Evolutionary conservation across 1,140 invertebrate species (phyloP), one percentile per base, ranked within the genome.

Genomic region (Microplitis mediator): DNA sequence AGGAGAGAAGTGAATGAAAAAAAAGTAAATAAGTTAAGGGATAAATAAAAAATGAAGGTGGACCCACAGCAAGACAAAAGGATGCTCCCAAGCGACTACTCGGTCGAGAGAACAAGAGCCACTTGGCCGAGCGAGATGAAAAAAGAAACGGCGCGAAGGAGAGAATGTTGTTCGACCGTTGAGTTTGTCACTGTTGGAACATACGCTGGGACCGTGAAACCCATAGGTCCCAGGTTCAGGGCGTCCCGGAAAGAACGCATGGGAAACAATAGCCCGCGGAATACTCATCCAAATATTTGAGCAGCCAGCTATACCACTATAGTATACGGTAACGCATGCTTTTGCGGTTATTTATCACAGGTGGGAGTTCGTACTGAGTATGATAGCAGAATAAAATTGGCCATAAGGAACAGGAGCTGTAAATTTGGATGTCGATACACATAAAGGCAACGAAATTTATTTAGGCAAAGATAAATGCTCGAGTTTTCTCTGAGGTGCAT

Each of bases 131-230:
- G 13, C 8, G 58, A 60, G 67, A 63, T 54, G 66, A 39, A 73
- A 68, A 73, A 65, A 69, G 6, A 73, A 39, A n/a, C 61, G 23
- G 56, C 4, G 76, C 45, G 51, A 78, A 75, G 72, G 54, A 72
- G 72, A 75, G 80, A 81, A 80, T 81, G 79, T 76, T 81, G 79
- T 80, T 79, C 70, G 63, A 74, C 69, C 69, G 78, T 70, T 71
- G 75, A 82, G 81, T 81, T 80, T 81, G 79, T 81, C 79, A 81
- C 77, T 76, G 73, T 71, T 45, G 79, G 77, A 79, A 82, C 79
- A 76, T 74, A 73, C 65, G 4, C 34, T 14, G 16, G 9, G 16
- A 16, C 13, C 31, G 32, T 16, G 34, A 61, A 63, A 69, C 45
- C 73, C 63, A 74, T 74, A 70, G 64, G 50, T 54, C 35, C 62